Base-by-base conservation (phyloP, 1,140 invertebrate genomes). In the Polypedilum pembai region DNA sequence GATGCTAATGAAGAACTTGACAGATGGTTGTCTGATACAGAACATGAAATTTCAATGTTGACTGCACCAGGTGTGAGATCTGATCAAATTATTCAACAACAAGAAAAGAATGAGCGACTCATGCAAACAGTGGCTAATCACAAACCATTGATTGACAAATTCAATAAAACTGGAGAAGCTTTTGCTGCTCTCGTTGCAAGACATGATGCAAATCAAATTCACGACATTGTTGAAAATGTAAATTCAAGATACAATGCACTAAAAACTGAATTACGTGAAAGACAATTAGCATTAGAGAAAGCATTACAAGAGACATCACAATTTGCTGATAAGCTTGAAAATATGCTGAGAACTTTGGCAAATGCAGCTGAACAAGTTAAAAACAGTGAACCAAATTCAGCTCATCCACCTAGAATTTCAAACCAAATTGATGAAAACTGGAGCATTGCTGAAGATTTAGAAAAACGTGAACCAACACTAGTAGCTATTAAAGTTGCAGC, bases 401-500 rank as follows among this genome's bases (percentile, higher is more conserved):
- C 96, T 7, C 93, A 98, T 83, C 95, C 96, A 7, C 92, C 95
- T 41, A 93, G 95, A 82, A 90, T 99, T 75, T 86, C 91, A 63
- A 94, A 98, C 78, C 97, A 99, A 84, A 93, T 98, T 76, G 92
- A 93, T 74, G 97, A 99, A 77, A 98, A 98, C 80, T 89, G 91
- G 77, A 90, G 90, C 0, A 84, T 98, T 10, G 88, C 94, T 75
- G 94, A 97, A 78, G 95, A 98, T 80, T 83, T 99, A 41, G 91
- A 95, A 73, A 96, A 98, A 80, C 87, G 96, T 40, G 89, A 92
- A 75, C 90, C 94, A 78, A 95, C 96, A 0, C 95, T 96, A 80
- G 90, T 94, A 74, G 93, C 95, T 15, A 95, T 99, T 0, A 92
- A 93, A 79, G 87, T 90, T 66, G 94, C 94, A 8, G 96, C 97